These are phyloP conservation scores for Tinea trinotella DNA, from an alignment of 2,888 invertebrate species.

Conservation along the genomic window DNA sequence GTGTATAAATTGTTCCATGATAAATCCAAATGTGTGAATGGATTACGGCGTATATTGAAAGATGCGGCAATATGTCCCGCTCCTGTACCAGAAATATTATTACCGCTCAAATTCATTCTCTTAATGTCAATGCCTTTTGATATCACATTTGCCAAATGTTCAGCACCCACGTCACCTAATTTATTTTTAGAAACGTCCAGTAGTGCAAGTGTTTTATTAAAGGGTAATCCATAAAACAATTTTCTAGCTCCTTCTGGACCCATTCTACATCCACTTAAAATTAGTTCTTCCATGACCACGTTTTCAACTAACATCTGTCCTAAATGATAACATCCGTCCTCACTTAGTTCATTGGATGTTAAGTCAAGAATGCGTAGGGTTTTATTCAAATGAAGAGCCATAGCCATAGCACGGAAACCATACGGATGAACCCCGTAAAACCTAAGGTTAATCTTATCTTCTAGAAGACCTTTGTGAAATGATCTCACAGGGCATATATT, in stretches of 20 bases:
- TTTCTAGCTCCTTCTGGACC: constrained; percentile 35
- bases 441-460: constrained; percentile 37
- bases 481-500: constrained; percentile 35
- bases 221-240: constrained; percentile 30
- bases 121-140: constrained; percentile 33
- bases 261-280: constrained; percentile 47
- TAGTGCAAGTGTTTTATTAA: constrained; percentile 31
- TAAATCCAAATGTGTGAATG: constrained; percentile 37
- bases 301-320: constrained; percentile 43
- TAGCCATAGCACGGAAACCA: constrained; percentile 45
- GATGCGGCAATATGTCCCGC: constrained; percentile 33
- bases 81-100: constrained; percentile 37
- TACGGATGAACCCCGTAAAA: constrained; percentile 47
- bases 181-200: constrained; percentile 41
- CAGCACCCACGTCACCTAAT: constrained; percentile 37
- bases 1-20: constrained; percentile 44
- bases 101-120: constrained; percentile 40
- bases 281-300: constrained; percentile 35
- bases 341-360: constrained; percentile 44
- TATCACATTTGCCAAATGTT: constrained; percentile 33
- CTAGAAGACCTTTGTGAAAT: constrained; percentile 38
- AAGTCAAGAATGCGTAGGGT: constrained; percentile 38
- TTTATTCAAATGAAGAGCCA: constrained; percentile 41
- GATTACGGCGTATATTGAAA: constrained; percentile 36
- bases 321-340: constrained; percentile 49